Evolutionary conservation across 2,888 invertebrate genomes (phyloP).

Genomic region (Microchrysa polita): DNA sequence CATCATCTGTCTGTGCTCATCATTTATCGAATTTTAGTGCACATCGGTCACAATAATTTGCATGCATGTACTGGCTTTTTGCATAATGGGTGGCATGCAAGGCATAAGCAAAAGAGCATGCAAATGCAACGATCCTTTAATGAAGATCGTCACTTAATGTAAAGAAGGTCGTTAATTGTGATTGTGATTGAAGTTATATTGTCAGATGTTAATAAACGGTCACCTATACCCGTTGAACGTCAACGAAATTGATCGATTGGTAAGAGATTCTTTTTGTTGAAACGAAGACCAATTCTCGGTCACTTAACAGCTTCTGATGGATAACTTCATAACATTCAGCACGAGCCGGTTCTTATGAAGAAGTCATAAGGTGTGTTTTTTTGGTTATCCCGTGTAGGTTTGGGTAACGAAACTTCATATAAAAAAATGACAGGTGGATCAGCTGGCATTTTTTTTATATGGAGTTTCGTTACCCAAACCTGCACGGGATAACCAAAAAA

Average conservation of each 20-base stretch:
- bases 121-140: conserved; percentile 21
- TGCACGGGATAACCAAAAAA: too few species aligned
- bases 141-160: conserved; percentile 16
- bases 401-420: too few species aligned
- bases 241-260: conserved; percentile 10
- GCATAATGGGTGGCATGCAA: not conserved
- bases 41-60: conserved; percentile 31
- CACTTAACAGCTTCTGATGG: not conserved
- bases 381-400: too few species aligned
- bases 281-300: too few species aligned
- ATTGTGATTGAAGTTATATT: too few species aligned
- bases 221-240: not conserved
- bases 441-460: too few species aligned
- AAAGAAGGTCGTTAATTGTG: conserved; percentile 16
- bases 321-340: not conserved
- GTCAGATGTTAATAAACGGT: not conserved
- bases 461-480: too few species aligned
- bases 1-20: conserved; percentile 26
- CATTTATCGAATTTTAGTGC: conserved; percentile 21
- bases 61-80: conserved; percentile 20
- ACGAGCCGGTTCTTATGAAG: not conserved
- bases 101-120: not conserved
- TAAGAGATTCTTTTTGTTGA: not conserved
- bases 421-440: too few species aligned
- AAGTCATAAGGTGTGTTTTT: too few species aligned